phyloP scores from a whole-genome alignment of 2,113 vertebrate species.

The Lophius piscatorius region DNA sequence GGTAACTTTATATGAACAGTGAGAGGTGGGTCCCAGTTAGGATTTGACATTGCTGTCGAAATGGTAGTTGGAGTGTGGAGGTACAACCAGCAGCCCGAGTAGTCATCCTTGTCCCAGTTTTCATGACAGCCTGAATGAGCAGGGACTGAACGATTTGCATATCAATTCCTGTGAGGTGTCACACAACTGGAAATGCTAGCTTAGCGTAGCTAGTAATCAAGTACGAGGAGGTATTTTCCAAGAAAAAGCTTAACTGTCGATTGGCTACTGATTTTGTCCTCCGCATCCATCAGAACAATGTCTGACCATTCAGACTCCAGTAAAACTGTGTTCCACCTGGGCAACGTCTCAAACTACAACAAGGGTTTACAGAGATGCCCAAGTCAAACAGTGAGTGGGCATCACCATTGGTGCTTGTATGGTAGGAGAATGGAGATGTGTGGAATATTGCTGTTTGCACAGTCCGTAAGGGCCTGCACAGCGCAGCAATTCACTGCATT shows the following conservation, averaged over 20 bases:
- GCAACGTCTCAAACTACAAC: not conserved
- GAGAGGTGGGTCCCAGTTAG: slow-evolving; percentile 49
- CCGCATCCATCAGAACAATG: not conserved
- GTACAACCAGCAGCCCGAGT: too few relatives aligned
- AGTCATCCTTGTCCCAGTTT: too few relatives aligned
- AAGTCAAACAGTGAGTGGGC: slow-evolving; percentile 13
- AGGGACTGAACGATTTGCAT: slow-evolving; percentile 5
- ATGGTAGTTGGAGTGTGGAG: too few relatives aligned
- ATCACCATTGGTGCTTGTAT: not conserved
- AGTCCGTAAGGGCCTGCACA: too few relatives aligned
- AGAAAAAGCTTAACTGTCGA: slow-evolving; percentile 21
- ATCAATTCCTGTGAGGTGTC: not conserved
- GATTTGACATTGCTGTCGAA: not conserved
- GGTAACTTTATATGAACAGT: slow-evolving; percentile 15
- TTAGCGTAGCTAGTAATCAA: slow-evolving; percentile 2
- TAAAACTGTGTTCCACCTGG: slow-evolving; percentile 1
- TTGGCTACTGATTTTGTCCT: not conserved
- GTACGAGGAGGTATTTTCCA: slow-evolving; percentile 25
- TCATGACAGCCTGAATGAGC: not conserved
- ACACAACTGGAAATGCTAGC: not conserved
- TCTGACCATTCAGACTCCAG: not conserved
- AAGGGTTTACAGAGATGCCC: slow-evolving; percentile 3
- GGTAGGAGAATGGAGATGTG: slow-evolving; percentile 14
- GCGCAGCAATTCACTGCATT: too few relatives aligned
- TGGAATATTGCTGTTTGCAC: too few relatives aligned